Conservation (phyloP, 2,888 invertebrate species). For the Drosophila dives region DNA sequence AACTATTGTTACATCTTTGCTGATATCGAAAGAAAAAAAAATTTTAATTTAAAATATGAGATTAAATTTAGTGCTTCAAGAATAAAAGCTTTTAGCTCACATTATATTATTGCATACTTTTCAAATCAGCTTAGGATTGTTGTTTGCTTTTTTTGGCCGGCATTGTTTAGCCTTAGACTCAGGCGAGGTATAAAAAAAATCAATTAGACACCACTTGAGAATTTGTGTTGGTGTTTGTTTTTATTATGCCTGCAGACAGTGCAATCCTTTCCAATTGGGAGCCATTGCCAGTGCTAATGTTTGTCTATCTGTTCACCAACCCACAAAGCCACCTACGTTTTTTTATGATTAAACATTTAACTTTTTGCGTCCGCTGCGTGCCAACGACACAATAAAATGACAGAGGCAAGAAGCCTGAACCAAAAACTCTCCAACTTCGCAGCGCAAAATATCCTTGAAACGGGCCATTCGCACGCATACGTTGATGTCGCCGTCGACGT, state of each 20-base stretch:
- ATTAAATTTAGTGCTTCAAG: background rate
- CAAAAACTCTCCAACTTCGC: conserved; percentile 13
- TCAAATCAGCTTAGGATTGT: background rate
- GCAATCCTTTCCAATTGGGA: conserved; percentile 37
- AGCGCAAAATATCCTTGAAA: conserved; percentile 65
- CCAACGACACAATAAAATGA: conserved; percentile 70
- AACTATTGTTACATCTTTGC: background rate
- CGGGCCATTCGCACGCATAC: conserved; percentile 61
- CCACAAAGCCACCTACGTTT: conserved; percentile 8
- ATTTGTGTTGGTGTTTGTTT: background rate
- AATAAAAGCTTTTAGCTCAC: background rate
- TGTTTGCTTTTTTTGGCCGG: background rate
- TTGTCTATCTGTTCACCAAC: conserved; percentile 28
- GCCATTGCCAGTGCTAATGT: conserved; percentile 25
- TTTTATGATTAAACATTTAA: conserved; percentile 69
- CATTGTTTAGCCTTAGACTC: background rate
- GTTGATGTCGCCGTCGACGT: background rate
- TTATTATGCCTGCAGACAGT: conserved; percentile 4
- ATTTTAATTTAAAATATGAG: background rate
- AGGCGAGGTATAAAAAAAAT: conserved; percentile 5
- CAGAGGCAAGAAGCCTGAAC: conserved; percentile 36
- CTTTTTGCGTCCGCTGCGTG: conserved; percentile 63
- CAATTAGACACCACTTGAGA: conserved; percentile 36
- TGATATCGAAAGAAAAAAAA: background rate
- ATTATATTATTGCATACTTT: background rate